Evolutionary conservation across 2,113 vertebrate species (phyloP).

Genomic region (Rhinopomastus cyanomelas): DNA sequence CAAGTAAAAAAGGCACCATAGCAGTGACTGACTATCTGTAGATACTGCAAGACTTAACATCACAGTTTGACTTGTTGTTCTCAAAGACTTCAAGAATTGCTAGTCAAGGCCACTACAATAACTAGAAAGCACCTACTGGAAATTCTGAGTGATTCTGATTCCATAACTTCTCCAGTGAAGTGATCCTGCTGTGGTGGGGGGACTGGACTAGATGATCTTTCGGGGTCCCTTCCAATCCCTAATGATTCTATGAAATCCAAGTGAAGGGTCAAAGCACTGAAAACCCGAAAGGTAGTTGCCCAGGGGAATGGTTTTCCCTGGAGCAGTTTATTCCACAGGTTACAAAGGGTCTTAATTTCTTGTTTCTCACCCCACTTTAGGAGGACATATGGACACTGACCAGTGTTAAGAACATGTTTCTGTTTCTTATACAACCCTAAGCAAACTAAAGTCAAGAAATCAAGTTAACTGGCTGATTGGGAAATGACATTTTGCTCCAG

Average conservation of each 20-base stretch:
- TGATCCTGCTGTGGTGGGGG: too few species aligned
- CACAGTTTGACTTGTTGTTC: not conserved
- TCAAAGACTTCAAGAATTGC: not conserved
- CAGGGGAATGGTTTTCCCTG: not conserved
- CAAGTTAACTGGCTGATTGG: not conserved
- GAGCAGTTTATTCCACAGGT: not conserved
- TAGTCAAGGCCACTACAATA: not conserved
- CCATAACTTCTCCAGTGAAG: too few species aligned
- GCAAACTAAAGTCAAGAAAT: not conserved
- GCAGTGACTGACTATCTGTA: not conserved
- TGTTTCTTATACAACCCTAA: not conserved
- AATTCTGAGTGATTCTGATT: too few species aligned
- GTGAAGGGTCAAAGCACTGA: not conserved
- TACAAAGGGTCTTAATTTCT: not conserved
- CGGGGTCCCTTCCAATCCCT: too few species aligned
- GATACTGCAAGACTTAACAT: not conserved
- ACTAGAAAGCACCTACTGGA: not conserved
- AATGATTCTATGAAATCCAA: not conserved
- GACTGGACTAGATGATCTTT: too few species aligned
- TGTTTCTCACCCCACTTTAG: not conserved
- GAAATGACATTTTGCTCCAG: not conserved
- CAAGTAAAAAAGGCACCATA: not conserved
- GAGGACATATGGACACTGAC: not conserved
- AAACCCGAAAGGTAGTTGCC: not conserved
- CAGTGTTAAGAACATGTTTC: not conserved